phyloP scores from a whole-genome alignment of 2,888 invertebrate species.

The Mesorhabditis sp. region DNA sequence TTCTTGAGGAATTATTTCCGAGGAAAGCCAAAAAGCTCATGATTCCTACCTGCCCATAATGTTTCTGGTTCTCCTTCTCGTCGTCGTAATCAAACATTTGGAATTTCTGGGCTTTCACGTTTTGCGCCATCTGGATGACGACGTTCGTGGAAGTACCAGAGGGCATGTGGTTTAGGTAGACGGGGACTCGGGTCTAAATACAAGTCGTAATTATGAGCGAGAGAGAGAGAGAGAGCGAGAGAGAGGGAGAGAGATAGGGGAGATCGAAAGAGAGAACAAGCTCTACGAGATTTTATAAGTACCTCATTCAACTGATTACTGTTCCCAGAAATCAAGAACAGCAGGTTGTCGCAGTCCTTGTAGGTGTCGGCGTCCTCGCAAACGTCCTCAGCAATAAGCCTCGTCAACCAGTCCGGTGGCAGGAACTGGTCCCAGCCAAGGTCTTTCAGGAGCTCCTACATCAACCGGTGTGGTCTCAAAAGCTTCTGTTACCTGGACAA shows the following conservation, averaged over 20 bases:
- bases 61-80: background rate
- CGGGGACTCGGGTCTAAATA: constrained; percentile 3
- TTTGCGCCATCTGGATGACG: constrained; percentile 4
- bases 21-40: too few relatives aligned
- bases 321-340: constrained; percentile 73
- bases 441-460: constrained; percentile 62
- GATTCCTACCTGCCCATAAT: background rate
- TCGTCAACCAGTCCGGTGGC: constrained; percentile 33
- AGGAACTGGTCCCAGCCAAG: constrained; percentile 58
- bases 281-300: too few relatives aligned
- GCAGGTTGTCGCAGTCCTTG: constrained; percentile 70
- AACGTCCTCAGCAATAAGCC: constrained; percentile 22
- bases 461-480: too few relatives aligned
- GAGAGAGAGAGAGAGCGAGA: too few relatives aligned
- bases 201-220: background rate
- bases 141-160: background rate
- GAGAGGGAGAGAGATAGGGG: too few relatives aligned
- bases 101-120: background rate
- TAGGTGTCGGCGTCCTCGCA: constrained; percentile 62
- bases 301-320: constrained; percentile 15
- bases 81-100: constrained; percentile 1
- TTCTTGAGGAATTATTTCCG: too few relatives aligned
- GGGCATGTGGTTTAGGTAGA: constrained; percentile 4
- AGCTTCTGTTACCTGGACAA: background rate
- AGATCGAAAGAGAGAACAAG: too few relatives aligned